These are phyloP conservation scores for Triplophysa siluroides DNA, from an alignment of 2,113 vertebrate species.

Conservation along the genomic window DNA sequence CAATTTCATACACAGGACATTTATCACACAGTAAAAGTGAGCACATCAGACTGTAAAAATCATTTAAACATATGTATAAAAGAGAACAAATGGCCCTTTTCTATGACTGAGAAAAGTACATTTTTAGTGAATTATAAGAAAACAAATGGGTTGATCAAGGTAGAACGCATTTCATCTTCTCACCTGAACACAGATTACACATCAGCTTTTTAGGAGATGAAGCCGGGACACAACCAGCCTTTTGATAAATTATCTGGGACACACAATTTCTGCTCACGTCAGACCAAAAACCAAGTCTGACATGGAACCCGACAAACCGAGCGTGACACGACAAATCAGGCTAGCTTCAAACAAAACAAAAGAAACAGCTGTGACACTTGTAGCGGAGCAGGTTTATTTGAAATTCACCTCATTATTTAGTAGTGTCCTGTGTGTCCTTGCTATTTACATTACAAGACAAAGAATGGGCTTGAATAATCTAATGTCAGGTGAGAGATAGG, in stretches of 20 bases:
- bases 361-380: background rate
- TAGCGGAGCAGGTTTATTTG: background rate
- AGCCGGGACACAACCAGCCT: background rate
- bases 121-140: constrained; percentile 10
- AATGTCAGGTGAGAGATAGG: background rate
- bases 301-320: constrained; percentile 17
- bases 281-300: constrained; percentile 7
- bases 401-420: constrained; percentile 23
- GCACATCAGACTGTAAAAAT: too few species aligned
- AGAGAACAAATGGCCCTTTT: too few species aligned
- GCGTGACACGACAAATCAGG: background rate
- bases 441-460: constrained; percentile 26
- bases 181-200: background rate
- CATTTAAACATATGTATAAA: too few species aligned
- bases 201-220: background rate
- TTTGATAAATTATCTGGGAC: constrained; percentile 44
- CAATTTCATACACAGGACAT: too few species aligned
- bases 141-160: constrained; percentile 13
- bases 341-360: background rate
- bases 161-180: constrained; percentile 1
- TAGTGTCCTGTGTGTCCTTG: constrained; percentile 30
- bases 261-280: constrained; percentile 35
- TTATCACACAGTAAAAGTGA: too few species aligned
- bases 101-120: background rate
- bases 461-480: background rate